Evolutionary conservation across 1,140 invertebrate genomes (phyloP).

Genomic region (Teleogryllus occipitalis): DNA sequence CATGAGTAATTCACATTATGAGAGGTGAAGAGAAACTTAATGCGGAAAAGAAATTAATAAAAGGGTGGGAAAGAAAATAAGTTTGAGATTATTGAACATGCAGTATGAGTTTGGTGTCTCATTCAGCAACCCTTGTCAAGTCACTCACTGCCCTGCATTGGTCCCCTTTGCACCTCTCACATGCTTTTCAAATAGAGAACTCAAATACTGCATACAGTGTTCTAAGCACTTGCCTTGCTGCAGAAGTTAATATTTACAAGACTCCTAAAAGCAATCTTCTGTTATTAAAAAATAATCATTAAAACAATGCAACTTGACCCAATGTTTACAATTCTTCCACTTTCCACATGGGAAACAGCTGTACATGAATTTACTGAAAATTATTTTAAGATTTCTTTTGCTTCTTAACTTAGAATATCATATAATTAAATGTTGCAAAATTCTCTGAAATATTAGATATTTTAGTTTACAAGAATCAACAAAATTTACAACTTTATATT

Average conservation of each 20-base stretch:
- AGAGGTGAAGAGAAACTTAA: conserved; percentile 11
- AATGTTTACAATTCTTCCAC: too few species aligned
- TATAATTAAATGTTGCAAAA: too few species aligned
- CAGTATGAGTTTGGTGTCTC: background rate
- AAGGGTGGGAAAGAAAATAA: background rate
- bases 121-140: background rate
- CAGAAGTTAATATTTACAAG: background rate
- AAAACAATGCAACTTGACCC: background rate
- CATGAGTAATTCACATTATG: background rate
- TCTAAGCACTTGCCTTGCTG: background rate
- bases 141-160: background rate
- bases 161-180: background rate
- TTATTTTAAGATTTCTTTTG: too few species aligned
- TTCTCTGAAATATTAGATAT: too few species aligned
- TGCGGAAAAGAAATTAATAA: background rate
- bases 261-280: background rate
- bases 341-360: too few species aligned
- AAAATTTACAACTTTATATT: too few species aligned
- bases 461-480: too few species aligned
- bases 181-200: background rate
- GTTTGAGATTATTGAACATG: background rate
- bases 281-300: background rate
- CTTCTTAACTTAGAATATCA: too few species aligned
- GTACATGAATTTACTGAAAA: too few species aligned
- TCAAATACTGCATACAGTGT: background rate